Base-by-base conservation (phyloP, 2,113 vertebrate species). In the Heteronetta atricapilla region DNA sequence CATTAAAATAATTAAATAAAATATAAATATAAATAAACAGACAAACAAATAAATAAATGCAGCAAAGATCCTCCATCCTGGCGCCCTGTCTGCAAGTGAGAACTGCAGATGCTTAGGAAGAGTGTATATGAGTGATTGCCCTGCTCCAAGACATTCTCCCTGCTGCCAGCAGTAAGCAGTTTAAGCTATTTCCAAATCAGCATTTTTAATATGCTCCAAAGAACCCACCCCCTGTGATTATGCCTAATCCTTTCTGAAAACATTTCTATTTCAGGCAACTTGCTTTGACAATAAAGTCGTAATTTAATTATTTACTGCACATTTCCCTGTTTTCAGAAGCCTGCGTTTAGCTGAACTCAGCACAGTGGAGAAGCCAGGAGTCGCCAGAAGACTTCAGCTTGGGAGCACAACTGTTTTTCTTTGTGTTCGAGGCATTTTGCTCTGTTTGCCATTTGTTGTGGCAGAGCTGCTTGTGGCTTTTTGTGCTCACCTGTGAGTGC, bases 221-320 rank as follows among this genome's bases (percentile, higher is more conserved):
- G 72, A n/a, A n/a, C 66, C 38, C 4, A 11, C 55, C 80, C 84
- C 42, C 84, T 23, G 44, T 26, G 70, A 78, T 31, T 8, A 11
- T 0, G 3, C 19, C 72, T 82, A 78, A 86, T 78, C 56, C 53
- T 59, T 48, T 73, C 88, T 31, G 42, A 58, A 88, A 93, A 64
- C 56, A 29, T 20, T 23, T 59, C 84, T 89, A 60, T 82, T 88
- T 88, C 23, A 23, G 60, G 85, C 40, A 68, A 55, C n/a, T 18
- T 11, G 7, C 70, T 73, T 59, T 14, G 48, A 68, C 81, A 86
- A 78, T 60, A 13, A 48, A 68, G 44, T 11, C 0, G 0, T 53
- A 50, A 82, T 59, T 91, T 63, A 91, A 86, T 88, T 69, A 93
- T 91, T 93, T 82, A 88, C 68, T 50, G 55, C 44, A 22, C 36